Percentiles rank a stretch among this genome's conserved stretches.
Conservation (phyloP, 2,888 invertebrate genomes). For the Andrena bicolor region DNA sequence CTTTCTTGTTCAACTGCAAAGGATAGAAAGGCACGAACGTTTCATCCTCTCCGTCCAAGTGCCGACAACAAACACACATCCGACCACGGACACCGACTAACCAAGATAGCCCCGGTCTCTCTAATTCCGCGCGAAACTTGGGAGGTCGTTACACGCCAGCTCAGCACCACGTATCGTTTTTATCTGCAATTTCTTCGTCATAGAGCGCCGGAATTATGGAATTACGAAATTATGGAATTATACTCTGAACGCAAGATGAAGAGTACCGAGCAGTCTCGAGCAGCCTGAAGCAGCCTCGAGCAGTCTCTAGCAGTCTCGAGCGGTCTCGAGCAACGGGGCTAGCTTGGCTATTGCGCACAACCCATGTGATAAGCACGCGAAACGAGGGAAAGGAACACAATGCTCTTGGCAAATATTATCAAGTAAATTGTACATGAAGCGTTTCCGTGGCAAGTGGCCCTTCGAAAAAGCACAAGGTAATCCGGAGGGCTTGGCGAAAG, state of each 20-base stretch:
- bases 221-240: background rate
- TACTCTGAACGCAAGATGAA: background rate
- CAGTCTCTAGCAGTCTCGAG: too few species aligned
- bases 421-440: constrained; percentile 19
- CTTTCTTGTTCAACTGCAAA: constrained; percentile 30
- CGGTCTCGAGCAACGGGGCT: background rate
- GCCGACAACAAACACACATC: constrained; percentile 5
- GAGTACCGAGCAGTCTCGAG: background rate
- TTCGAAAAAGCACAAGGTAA: constrained; percentile 20
- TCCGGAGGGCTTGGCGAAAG: constrained; percentile 20
- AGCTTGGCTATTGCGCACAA: background rate
- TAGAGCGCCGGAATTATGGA: background rate
- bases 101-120: constrained; percentile 18
- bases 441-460: constrained; percentile 25
- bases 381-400: background rate
- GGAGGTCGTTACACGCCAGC: background rate
- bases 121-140: constrained; percentile 23
- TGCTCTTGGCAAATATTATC: background rate
- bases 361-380: background rate
- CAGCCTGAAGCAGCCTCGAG: too few species aligned
- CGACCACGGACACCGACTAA: constrained; percentile 15
- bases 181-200: background rate
- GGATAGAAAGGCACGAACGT: constrained; percentile 16
- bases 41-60: constrained; percentile 17
- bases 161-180: constrained; percentile 1